Evolutionary conservation across 2,113 vertebrate species (phyloP).

Genomic region (Pogonocichla stellata): DNA sequence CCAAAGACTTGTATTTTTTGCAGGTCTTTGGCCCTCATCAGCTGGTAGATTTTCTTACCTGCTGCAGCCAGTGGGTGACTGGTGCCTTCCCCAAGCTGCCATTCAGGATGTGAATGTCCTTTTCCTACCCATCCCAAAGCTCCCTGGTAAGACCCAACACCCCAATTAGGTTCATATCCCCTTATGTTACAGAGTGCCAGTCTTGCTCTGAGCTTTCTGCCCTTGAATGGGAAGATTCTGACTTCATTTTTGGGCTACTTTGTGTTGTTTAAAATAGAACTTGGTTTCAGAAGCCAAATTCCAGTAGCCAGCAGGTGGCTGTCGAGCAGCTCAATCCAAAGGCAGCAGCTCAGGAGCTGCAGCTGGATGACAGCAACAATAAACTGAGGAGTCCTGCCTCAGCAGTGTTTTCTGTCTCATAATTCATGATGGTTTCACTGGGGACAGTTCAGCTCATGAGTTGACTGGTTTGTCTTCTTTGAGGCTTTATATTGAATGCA

Average conservation of each 20-base stretch:
- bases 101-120: neutral
- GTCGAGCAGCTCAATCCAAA: neutral
- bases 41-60: neutral
- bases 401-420: neutral
- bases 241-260: neutral
- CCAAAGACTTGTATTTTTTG: slow-evolving; percentile 42
- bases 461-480: neutral
- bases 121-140: neutral
- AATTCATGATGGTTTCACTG: neutral
- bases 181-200: accelerated
- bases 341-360: neutral
- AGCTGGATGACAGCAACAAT: neutral
- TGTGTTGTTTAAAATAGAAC: neutral
- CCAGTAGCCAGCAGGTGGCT: slow-evolving; percentile 52
- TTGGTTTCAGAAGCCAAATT: neutral
- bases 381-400: neutral
- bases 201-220: neutral
- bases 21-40: slow-evolving; percentile 24
- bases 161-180: neutral
- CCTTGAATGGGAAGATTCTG: neutral
- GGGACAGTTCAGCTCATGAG: neutral
- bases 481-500: neutral
- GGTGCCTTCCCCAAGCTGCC: neutral
- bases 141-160: neutral
- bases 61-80: neutral